Conservation (phyloP, 1,140 invertebrate genomes). For the Acromyrmex heyeri region DNA sequence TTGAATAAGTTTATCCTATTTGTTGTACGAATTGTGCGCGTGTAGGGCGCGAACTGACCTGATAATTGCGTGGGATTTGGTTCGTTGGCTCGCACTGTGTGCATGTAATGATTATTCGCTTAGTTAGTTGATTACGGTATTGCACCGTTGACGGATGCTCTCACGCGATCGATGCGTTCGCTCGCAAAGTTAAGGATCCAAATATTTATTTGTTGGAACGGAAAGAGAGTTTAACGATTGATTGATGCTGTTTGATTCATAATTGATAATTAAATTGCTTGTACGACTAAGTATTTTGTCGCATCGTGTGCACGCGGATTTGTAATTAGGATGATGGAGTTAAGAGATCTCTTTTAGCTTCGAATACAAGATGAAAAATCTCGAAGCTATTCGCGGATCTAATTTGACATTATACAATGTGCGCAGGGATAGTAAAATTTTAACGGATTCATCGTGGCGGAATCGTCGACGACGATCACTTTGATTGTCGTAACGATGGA, state of each 20-base stretch:
- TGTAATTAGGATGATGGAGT: not conserved
- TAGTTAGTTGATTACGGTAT: constrained; percentile 33
- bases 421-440: constrained; percentile 30
- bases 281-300: constrained; percentile 49
- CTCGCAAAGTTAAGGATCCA: not conserved
- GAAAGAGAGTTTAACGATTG: constrained; percentile 35
- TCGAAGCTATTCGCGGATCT: constrained; percentile 25
- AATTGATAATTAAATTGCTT: constrained; percentile 30
- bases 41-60: constrained; percentile 60
- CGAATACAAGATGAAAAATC: not conserved
- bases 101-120: constrained; percentile 47
- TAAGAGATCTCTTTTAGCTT: constrained; percentile 31
- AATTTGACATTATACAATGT: constrained; percentile 33
- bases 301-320: constrained; percentile 58
- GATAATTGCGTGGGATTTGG: constrained; percentile 64
- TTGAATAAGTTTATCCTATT: not conserved
- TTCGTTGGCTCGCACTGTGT: constrained; percentile 71
- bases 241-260: constrained; percentile 5
- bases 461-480: constrained; percentile 46
- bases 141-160: constrained; percentile 7
- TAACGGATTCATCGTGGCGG: constrained; percentile 37
- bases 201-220: constrained; percentile 29
- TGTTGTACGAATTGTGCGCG: constrained; percentile 33
- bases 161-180: constrained; percentile 6
- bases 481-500: constrained; percentile 35